phyloP scores from a whole-genome alignment of 53 echinoderm and acorn worm species.

The Arbacia lixula region DNA sequence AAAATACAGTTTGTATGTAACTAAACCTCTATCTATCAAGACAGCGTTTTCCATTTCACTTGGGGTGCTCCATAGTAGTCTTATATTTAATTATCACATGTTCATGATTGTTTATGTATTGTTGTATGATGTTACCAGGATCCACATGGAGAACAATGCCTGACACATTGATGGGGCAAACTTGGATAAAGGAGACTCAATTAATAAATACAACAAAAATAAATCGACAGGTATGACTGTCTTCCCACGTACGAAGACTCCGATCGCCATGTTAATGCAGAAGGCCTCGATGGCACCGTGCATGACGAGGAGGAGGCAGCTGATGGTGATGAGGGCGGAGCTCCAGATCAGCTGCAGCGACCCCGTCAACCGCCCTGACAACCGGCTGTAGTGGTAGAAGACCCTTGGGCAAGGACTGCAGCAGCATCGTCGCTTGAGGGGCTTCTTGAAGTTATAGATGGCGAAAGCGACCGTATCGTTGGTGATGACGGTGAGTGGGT shows the following conservation, averaged over 20 bases:
- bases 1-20: no score
- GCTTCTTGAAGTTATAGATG: conserved; percentile 31
- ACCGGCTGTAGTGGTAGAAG: conserved; percentile 6
- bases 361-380: conserved; percentile 21
- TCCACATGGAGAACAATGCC: no score
- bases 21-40: no score
- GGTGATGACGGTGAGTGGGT: conserved; percentile 7
- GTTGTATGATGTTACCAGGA: no score
- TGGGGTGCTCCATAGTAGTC: no score
- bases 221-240: no score
- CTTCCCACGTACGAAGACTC: conserved; percentile 23
- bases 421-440: conserved; percentile 3
- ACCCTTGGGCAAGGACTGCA: conserved; percentile 13
- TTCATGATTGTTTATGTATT: no score
- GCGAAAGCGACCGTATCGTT: conserved; percentile 17
- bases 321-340: conserved; percentile 7
- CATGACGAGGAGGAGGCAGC: conserved; percentile 10
- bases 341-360: conserved; percentile 35
- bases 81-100: no score
- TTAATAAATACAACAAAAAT: no score
- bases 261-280: conserved; percentile 35
- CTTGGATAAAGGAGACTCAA: no score
- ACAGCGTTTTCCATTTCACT: no score
- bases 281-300: conserved; percentile 40
- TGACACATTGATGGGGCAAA: no score